Base-by-base conservation (phyloP, 1,140 invertebrate genomes). In the Matsumurasca onukii region DNA sequence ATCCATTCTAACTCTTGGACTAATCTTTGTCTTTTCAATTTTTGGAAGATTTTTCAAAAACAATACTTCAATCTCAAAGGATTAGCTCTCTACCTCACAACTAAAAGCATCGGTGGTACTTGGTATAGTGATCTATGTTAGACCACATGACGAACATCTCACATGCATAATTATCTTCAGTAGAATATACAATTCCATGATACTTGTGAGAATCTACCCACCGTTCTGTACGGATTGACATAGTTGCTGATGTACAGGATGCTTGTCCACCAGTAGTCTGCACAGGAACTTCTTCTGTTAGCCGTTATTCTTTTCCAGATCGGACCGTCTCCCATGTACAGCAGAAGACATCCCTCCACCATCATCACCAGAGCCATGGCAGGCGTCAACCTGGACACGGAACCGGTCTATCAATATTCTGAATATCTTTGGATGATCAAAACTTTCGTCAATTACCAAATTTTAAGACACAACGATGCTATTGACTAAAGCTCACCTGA, bases 191-290 rank as follows among this genome's bases (percentile, higher is more conserved):
- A n/a, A n/a, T n/a, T n/a, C n/a, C n/a, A n/a, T n/a, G n/a, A n/a
- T n/a, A n/a, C n/a, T n/a, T n/a, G n/a, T n/a, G n/a, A n/a, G n/a
- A n/a, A n/a, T 31, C 12, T 20, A 63, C 31, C 39, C 20, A 65
- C 62, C 34, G 34, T 65, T 2, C 22, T 1, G 22, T 45, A 65
- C 1, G 62, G 39, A 17, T 45, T 65, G 62, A 45, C 31, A 25
- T 65, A 65, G 62, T 65, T 65, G 62, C 31, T 65, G 31, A 65
- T 65, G 34, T 65, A 65, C 13, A 65, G 27, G 20, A 65, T 9
- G 17, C 30, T 25, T 5, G 1, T n/a, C 62, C 62, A 65, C 62
- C 62, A 65, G 34, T 65, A 30, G 1, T 65, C 39, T 1, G 27
- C 22, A 27, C 62, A 65, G 13, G 39, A 27, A 2, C 13, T 20